Base-by-base conservation (phyloP, 1,140 invertebrate species). In the Hyphantria cunea region DNA sequence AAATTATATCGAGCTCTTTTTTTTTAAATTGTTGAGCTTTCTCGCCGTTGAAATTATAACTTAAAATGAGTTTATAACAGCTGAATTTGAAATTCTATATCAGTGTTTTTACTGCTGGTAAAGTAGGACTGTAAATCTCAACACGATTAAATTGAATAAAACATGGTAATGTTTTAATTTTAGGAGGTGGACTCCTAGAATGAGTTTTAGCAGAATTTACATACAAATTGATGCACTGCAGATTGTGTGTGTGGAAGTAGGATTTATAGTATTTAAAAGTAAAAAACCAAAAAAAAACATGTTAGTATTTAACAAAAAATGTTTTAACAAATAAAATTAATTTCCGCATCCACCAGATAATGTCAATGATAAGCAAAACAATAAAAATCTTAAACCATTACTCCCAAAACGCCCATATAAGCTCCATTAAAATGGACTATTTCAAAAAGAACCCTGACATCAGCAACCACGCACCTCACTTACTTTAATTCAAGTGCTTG, bases 401-500 rank as follows among this genome's bases (percentile, higher is more conserved):
- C 32, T 45, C 47, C 34, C 55, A 49, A 49, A 58, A 13, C 31
- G 34, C 32, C 33, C 45, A 12, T 48, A 25, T 6, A 13, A 13
- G 32, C 32, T 6, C 31, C 15, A 42, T 49, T 31, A 39, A 58
- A 58, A 58, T 13, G 45, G 55, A 3, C 9, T 6, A 45, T 31
- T 58, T 17, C 39, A 49, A 41, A 48, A 58, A 58, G 33, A 49
- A 39, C 45, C 45, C 45, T 45, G 37, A 45, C 37, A 33, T 58
- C 44, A 49, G 45, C 55, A 7, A 56, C 31, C 48, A 42, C 48
- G 48, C 25, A 60, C 66, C 69, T 73, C 48, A 62, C 58, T 61
- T 66, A 56, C 61, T 72, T 62, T 70, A 67, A 68, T 70, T 69
- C 72, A 44, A 72, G 59, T 64, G 72, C 56, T 76, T 72, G 72